Evolutionary conservation across 2,888 invertebrate genomes (phyloP), one percentile per base, ranked within the genome.

Genomic region (Drosophila koepferae): DNA sequence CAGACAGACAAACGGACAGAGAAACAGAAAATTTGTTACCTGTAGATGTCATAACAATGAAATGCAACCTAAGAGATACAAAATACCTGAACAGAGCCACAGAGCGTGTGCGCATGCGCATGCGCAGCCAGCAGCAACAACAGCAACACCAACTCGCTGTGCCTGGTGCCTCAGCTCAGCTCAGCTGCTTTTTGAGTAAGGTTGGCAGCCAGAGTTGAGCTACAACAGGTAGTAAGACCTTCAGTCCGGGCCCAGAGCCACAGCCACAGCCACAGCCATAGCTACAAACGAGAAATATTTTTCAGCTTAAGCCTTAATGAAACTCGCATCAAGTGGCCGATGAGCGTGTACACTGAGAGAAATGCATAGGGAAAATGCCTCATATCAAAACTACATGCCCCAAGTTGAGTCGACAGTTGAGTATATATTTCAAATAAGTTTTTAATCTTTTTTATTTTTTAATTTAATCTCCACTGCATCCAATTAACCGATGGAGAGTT

Each of bases 41-140:
- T 86, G 85, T 74, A 86, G 81, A 89, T 87, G 86, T 90, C 86
- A 87, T 87, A 87, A 87, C 86, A 87, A 87, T 87, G 90, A 87
- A 88, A 88, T 86, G 86, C 86, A 88, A 75, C 89, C 77, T 64
- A 79, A 77, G 53, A 80, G 80, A 84, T 84, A 86, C 89, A 86
- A 86, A 86, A 80, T 67, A 58, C 41, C 62, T 44, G 49, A 46
- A 68, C 63, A 65, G 49, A 67, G 55, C 53, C 34, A 46, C 61
- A 64, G 49, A 62, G 55, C 63, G 77, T 61, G 53, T 85, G 88
- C 78, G 75, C 90, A 85, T 84, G 88, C 78, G 74, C 90, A 85
- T 77, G 88, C 86, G 86, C 86, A 86, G 76, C 68, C 77, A 63
- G 31, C 20, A 20, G 20, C 20, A 20, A 20, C 20, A 20, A 20